Base-by-base conservation (phyloP, 2,113 vertebrate genomes). In the Cyanocitta stelleri region DNA sequence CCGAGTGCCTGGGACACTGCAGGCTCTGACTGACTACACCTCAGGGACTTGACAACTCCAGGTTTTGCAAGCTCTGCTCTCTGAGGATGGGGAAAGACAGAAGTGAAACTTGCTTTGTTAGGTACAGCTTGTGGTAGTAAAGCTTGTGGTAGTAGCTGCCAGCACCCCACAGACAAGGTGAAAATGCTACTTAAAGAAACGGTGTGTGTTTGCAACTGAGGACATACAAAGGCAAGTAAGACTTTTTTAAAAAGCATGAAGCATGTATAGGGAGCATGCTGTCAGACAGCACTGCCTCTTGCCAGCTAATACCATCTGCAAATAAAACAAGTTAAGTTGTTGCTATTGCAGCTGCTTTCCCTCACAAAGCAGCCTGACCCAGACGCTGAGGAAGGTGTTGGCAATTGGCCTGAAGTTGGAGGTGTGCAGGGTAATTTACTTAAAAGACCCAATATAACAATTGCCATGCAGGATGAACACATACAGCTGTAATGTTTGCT, bases 281-380 rank as follows among this genome's bases (percentile, higher is more conserved):
- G 51, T 75, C 85, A 76, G 80, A 59, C 8, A 37, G 1, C 22
- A 10, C 21, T 52, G 77, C 67, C 66, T 56, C 59, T 85, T 91
- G 85, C 37, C 66, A 96, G 90, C 77, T 80, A 85, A 44, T 62
- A 43, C 33, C 30, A 69, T 55, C 85, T 4, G 18, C 73, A 87
- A 89, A 85, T 93, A 87, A 95, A 96, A 77, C 48, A 77, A 71
- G 74, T 81, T 62, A 19, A 85, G 43, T 67, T 81, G 76, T 80
- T 96, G 90, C 82, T 78, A 9, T 55, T 95, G 92, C 80, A 78
- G 74, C 67, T 69, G 86, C 91, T 82, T 91, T 90, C 62, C 46
- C 66, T 96, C 49, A 19, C 59, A 59, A 62, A 79, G 77, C 62
- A 66, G 69, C 26, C 33, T 76, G 77, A 93, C 64, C 92, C 83